Conservation (phyloP, 2,888 invertebrate species). For the Andrena fulva region DNA sequence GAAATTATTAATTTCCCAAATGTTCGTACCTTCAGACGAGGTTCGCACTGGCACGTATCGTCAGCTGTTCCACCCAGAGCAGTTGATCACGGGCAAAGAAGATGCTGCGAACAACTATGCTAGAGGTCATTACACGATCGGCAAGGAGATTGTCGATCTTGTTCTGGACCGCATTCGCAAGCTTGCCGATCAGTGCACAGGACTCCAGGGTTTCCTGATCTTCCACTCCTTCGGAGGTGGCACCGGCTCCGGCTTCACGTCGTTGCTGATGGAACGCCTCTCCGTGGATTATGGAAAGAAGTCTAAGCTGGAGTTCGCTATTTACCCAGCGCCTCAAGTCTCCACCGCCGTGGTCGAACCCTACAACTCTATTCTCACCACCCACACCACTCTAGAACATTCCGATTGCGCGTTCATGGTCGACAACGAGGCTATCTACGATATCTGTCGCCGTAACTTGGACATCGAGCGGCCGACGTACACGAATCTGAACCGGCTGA, state of each 20-base stretch:
- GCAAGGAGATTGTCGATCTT: constrained; percentile 96
- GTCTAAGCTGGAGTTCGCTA: constrained; percentile 94
- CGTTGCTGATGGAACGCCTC: constrained; percentile 97
- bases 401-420: constrained; percentile 97
- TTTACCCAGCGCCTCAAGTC: constrained; percentile 98
- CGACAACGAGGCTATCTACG: constrained; percentile 95
- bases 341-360: constrained; percentile 97
- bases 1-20: neutral
- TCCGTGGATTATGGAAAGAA: constrained; percentile 99
- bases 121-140: constrained; percentile 98
- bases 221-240: constrained; percentile 98
- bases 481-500: constrained; percentile 97
- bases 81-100: constrained; percentile 98
- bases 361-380: constrained; percentile 98
- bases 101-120: constrained; percentile 99
- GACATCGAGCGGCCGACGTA: constrained; percentile 99
- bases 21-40: constrained; percentile 87
- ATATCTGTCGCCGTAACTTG: constrained; percentile 97
- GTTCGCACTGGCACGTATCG: constrained; percentile 97
- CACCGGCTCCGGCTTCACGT: constrained; percentile 97
- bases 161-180: constrained; percentile 95
- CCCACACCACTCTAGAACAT: constrained; percentile 97
- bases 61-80: constrained; percentile 98
- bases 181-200: constrained; percentile 96
- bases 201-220: constrained; percentile 96